Conservation (phyloP, 1,140 invertebrate genomes). For the Drosophila nebulosa region DNA sequence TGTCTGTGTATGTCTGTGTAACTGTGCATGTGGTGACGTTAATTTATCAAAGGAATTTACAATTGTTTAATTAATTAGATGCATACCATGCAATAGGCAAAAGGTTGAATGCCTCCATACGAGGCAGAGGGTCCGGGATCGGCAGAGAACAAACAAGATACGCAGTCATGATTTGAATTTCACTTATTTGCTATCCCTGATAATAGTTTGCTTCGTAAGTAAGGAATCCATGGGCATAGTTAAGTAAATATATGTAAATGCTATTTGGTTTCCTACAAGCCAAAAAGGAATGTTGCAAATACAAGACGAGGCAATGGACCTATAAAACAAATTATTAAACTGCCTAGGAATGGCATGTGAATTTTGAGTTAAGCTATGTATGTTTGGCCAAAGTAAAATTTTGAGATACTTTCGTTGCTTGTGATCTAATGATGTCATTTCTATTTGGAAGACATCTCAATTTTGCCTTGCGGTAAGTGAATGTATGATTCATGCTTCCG, state of each 20-base stretch:
- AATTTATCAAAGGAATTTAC: conserved; percentile 57
- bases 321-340: background rate
- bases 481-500: no score
- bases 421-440: no score
- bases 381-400: no score
- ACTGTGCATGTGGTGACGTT: conserved; percentile 38
- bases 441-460: no score
- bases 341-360: background rate
- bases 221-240: background rate
- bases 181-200: conserved; percentile 29
- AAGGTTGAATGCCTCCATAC: background rate
- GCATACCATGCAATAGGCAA: conserved; percentile 13
- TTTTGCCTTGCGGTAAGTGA: no score
- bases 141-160: conserved; percentile 3
- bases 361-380: no score
- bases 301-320: no score
- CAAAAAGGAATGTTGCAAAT: background rate
- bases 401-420: no score
- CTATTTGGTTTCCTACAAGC: background rate
- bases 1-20: background rate
- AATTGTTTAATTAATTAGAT: conserved; percentile 68
- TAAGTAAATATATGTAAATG: background rate
- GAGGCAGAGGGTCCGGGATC: background rate
- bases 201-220: background rate
- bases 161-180: conserved; percentile 11